These are phyloP conservation scores for Drosophila aff. DNA, from an alignment of 1,140 invertebrate species.

Conservation along the genomic window DNA sequence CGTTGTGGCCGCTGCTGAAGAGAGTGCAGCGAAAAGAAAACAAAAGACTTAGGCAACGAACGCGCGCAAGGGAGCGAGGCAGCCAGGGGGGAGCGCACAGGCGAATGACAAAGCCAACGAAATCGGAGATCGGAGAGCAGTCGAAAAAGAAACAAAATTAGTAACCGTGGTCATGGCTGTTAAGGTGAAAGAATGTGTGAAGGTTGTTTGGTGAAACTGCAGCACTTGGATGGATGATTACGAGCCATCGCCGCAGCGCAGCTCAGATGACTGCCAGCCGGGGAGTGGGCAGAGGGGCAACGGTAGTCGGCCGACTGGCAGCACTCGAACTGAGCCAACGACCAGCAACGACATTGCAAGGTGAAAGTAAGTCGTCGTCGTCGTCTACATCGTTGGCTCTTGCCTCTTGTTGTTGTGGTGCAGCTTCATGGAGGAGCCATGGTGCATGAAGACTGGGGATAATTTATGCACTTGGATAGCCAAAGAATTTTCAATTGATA, in stretches of 20 bases:
- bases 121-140: conserved; percentile 45
- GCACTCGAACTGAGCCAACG: conserved; percentile 82
- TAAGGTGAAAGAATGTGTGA: conserved; percentile 85
- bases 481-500: conserved; percentile 77
- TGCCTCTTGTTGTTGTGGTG: conserved; percentile 19
- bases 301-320: conserved; percentile 11
- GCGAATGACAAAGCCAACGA: conserved; percentile 26
- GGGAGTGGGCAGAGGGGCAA: background rate
- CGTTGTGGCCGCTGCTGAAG: conserved; percentile 10
- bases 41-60: conserved; percentile 83
- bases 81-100: background rate
- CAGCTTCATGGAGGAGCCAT: background rate
- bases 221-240: conserved; percentile 74
- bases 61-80: conserved; percentile 28
- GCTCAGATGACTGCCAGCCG: conserved; percentile 55
- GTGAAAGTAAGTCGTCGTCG: conserved; percentile 81
- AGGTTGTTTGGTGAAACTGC: conserved; percentile 85
- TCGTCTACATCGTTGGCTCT: conserved; percentile 26
- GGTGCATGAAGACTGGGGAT: conserved; percentile 48
- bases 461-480: conserved; percentile 73
- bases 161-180: conserved; percentile 85
- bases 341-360: conserved; percentile 85
- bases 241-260: conserved; percentile 49
- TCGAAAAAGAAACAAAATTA: conserved; percentile 62
- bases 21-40: conserved; percentile 62